Conservation (phyloP, 2,113 vertebrate species). For the Loxodonta africana region DNA sequence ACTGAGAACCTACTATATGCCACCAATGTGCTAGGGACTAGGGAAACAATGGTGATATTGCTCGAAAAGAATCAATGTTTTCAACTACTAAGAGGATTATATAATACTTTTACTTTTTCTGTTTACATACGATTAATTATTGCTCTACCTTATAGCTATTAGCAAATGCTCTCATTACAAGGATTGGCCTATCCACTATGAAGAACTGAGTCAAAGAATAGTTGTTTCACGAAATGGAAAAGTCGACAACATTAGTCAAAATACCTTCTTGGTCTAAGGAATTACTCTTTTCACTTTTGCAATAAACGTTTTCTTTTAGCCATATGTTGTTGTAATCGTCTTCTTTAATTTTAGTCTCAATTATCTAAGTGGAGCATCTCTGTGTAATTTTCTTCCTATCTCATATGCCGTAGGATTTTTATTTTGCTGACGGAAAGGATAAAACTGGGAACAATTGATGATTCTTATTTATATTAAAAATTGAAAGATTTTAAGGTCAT, state of each 20-base stretch:
- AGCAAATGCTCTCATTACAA: neutral
- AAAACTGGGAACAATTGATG: constrained; percentile 42
- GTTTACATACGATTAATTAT: neutral
- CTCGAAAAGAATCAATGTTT: constrained; percentile 41
- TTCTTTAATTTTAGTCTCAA: constrained; percentile 51
- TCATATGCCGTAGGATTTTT: constrained; percentile 24
- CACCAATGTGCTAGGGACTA: neutral
- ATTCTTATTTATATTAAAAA: constrained; percentile 47
- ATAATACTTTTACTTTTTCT: neutral
- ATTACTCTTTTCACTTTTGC: constrained; percentile 18
- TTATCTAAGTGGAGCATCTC: neutral
- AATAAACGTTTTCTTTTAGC: constrained; percentile 3
- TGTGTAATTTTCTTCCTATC: constrained; percentile 21
- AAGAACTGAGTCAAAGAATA: constrained; percentile 38
- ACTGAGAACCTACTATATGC: neutral
- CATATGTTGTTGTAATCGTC: constrained; percentile 15
- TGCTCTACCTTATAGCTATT: neutral
- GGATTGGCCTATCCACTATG: neutral
- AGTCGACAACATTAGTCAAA: neutral
- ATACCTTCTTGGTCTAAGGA: constrained; percentile 23
- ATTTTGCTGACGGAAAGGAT: constrained; percentile 47
- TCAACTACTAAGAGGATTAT: neutral
- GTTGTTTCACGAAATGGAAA: constrained; percentile 29
- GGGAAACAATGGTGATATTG: neutral
- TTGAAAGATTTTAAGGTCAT: constrained; percentile 12